Conservation (phyloP, 2,888 invertebrate species). For the Diplazon laetatorius region DNA sequence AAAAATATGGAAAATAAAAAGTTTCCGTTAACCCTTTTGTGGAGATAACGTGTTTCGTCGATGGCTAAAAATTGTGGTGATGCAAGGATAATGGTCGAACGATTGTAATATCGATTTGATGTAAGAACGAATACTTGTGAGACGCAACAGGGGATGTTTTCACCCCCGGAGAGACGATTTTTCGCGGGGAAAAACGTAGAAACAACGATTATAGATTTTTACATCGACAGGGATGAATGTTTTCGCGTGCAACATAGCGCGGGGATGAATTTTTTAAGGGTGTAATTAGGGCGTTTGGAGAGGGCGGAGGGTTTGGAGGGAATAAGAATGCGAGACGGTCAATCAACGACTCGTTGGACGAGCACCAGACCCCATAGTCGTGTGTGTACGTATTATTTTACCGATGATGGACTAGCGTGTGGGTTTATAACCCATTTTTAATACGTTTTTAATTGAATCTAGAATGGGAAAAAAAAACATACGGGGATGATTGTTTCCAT, state of each 20-base stretch:
- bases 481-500: conserved; percentile 61
- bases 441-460: conserved; percentile 77
- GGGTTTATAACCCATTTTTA: conserved; percentile 70
- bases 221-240: conserved; percentile 16
- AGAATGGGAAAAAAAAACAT: conserved; percentile 74
- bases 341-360: conserved; percentile 34
- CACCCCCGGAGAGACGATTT: neutral
- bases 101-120: conserved; percentile 41
- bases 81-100: conserved; percentile 51
- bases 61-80: neutral
- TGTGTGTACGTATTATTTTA: conserved; percentile 3
- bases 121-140: conserved; percentile 9
- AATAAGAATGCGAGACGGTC: conserved; percentile 33
- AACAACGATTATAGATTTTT: conserved; percentile 37
- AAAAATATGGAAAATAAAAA: no score
- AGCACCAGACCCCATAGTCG: neutral
- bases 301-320: neutral
- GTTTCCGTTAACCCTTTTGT: no score
- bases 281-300: conserved; percentile 73
- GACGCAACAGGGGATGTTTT: conserved; percentile 5
- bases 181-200: conserved; percentile 33
- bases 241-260: conserved; percentile 26
- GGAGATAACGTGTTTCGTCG: no score
- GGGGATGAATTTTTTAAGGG: conserved; percentile 73
- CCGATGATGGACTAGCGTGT: conserved; percentile 44